phyloP scores from a whole-genome alignment of 2,113 vertebrate species.

The Salvator merianae region DNA sequence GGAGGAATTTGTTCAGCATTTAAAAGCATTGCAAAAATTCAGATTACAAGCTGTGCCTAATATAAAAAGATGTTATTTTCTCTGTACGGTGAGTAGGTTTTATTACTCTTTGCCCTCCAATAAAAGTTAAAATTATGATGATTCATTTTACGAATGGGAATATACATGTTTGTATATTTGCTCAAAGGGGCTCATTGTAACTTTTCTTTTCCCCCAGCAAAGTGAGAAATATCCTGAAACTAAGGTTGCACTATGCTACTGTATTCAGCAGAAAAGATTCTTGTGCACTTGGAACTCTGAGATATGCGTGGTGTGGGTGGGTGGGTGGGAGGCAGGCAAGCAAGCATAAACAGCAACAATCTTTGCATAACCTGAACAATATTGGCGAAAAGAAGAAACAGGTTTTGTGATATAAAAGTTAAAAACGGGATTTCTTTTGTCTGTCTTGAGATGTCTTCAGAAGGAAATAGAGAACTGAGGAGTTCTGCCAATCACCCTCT shows the following conservation, averaged over 20 bases:
- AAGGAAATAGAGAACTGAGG: no score
- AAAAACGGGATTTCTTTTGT: no score
- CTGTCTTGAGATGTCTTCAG: no score
- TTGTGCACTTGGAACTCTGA: slow-evolving; percentile 44
- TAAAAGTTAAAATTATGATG: slow-evolving; percentile 39
- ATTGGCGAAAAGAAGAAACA: no score
- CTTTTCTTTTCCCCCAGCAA: slow-evolving; percentile 23
- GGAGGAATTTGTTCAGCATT: not conserved
- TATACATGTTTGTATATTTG: slow-evolving; percentile 3
- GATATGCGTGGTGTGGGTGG: not conserved
- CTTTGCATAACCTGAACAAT: not conserved
- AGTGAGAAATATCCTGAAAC: slow-evolving; percentile 44
- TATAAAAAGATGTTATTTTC: not conserved
- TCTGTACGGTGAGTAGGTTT: slow-evolving; percentile 1
- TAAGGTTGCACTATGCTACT: slow-evolving; percentile 42
- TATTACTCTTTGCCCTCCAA: slow-evolving; percentile 34
- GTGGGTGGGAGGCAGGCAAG: no score
- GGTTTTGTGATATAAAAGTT: no score
- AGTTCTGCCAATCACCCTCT: no score
- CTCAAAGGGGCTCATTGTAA: slow-evolving; percentile 40
- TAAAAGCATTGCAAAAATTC: not conserved
- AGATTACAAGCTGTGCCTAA: not conserved
- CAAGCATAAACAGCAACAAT: not conserved
- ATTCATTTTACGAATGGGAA: slow-evolving; percentile 36
- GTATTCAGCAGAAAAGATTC: slow-evolving; percentile 44